Base-by-base conservation (phyloP, 1,140 invertebrate genomes). In the Drosophila arawakana region DNA sequence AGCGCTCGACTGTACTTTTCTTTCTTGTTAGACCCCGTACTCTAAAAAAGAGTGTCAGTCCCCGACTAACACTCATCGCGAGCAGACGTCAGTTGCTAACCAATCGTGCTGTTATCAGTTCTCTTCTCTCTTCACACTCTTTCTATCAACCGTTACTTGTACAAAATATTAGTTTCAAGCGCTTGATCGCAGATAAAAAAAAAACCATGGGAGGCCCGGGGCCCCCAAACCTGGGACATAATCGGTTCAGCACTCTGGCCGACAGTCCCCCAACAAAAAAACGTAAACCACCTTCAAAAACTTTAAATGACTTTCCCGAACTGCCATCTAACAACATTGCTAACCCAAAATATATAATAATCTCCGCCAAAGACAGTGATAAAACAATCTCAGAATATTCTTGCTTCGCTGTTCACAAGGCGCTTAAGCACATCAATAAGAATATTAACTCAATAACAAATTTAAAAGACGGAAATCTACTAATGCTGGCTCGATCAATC, bases 41-140 rank as follows among this genome's bases (percentile, higher is more conserved):
- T n/a, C n/a, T n/a, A n/a, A n/a, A n/a, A n/a, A n/a, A n/a, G n/a
- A n/a, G n/a, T n/a, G n/a, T n/a, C 25, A 30, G 25, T 30, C 25
- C 3, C 25, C 25, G 25, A 67, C 50, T 67, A 67, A 67, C 63
- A 67, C 63, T 67, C 63, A 55, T 67, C 63, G 52, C 41, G 63
- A 67, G 63, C 49, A 67, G 52, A 67, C 63, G 63, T 57, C 63
- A 47, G 63, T 67, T 46, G 50, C 63, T 67, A 44, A 46, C 2
- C 7, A 34, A 55, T 6, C 25, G 50, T 55, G 10, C 5, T 39
- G 3, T 21, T 67, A 44, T 44, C 43, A 46, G 63, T 67, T 66
- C n/a, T 55, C 25, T 66, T 55, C 10, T 44, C 9, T 8, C 25
- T 10, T 10, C 18, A 30, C 49, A 15, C 21, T 50, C 49, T 30